Percentiles rank a stretch among this genome's conserved stretches.
phyloP scores from a whole-genome alignment of 1,140 invertebrate genomes.

The Heliconius eleuchia region DNA sequence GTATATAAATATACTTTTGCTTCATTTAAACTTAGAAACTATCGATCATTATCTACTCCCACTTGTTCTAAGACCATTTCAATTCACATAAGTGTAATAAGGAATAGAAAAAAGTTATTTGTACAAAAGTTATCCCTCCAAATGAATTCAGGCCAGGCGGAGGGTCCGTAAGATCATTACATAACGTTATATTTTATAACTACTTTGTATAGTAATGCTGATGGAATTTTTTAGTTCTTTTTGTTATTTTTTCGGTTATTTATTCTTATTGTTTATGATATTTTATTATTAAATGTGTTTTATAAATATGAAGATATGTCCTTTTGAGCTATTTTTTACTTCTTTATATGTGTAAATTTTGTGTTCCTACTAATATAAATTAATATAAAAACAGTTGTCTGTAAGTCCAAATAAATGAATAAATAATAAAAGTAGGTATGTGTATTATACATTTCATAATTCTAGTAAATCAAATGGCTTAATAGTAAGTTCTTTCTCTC shows the following conservation, averaged over 20 bases:
- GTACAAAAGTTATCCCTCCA: slow-evolving; percentile 11
- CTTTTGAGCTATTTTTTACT: too few relatives aligned
- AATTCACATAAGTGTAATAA: slow-evolving; percentile 3
- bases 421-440: too few relatives aligned
- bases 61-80: neutral
- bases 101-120: slow-evolving; percentile 1
- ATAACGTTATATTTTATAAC: slow-evolving; percentile 15
- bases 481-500: too few relatives aligned
- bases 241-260: neutral
- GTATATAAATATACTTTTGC: neutral
- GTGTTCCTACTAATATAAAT: too few relatives aligned
- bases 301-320: too few relatives aligned
- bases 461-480: too few relatives aligned
- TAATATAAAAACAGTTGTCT: too few relatives aligned
- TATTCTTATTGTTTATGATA: neutral
- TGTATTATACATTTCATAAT: too few relatives aligned
- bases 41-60: neutral
- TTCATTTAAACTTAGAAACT: neutral
- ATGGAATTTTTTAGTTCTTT: slow-evolving; percentile 7
- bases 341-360: too few relatives aligned
- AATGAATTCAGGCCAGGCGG: neutral
- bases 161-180: neutral
- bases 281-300: neutral
- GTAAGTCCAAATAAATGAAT: too few relatives aligned
- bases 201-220: slow-evolving; percentile 3